Conservation (phyloP, 1,140 invertebrate genomes). For the Macrotrachela quadricornifera region DNA sequence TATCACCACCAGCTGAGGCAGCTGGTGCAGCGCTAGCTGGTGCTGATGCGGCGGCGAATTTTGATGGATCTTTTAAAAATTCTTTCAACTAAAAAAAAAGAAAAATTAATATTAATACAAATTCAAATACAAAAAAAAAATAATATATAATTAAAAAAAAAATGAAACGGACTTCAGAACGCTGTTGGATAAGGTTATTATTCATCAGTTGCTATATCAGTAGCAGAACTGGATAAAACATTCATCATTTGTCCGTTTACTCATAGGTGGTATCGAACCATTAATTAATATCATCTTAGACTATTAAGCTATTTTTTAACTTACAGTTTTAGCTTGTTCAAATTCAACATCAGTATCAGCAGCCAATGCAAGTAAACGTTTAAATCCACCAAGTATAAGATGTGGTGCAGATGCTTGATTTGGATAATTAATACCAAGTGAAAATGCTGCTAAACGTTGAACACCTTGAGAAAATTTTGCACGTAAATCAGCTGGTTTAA, state of each 20-base stretch:
- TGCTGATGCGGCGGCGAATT: constrained; percentile 47
- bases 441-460: constrained; percentile 72
- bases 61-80: constrained; percentile 58
- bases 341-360: constrained; percentile 83
- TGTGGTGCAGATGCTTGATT: constrained; percentile 86
- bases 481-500: constrained; percentile 81
- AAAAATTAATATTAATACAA: too few species aligned
- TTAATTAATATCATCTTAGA: too few species aligned
- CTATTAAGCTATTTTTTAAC: too few species aligned
- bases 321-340: constrained; percentile 56
- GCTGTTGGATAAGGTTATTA: too few species aligned
- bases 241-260: too few species aligned
- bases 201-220: too few species aligned
- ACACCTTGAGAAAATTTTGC: constrained; percentile 75
- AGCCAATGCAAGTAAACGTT: constrained; percentile 84
- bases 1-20: constrained; percentile 36
- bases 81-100: constrained; percentile 35
- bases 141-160: too few species aligned
- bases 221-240: too few species aligned
- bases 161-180: too few species aligned
- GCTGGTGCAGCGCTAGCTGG: constrained; percentile 39
- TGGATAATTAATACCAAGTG: constrained; percentile 76
- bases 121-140: too few species aligned
- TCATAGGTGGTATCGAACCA: too few species aligned
- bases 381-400: constrained; percentile 89